phyloP scores from a whole-genome alignment of 2,888 invertebrate species.

The Eupeodes luniger region DNA sequence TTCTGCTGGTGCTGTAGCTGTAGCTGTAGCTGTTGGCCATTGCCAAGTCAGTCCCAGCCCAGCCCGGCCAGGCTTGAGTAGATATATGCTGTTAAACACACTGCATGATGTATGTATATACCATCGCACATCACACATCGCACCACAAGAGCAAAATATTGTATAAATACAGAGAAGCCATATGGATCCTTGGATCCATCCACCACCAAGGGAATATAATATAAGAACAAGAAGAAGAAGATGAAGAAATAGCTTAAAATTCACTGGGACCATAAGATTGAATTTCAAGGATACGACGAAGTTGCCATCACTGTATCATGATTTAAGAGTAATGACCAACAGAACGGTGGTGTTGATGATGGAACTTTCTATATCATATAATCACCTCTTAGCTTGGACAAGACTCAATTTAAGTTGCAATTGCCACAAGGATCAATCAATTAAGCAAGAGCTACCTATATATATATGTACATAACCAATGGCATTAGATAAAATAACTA shows the following conservation, averaged over 20 bases:
- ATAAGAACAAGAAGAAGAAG: background rate
- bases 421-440: constrained; percentile 54
- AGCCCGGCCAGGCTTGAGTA: background rate
- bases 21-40: no score
- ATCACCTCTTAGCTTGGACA: constrained; percentile 39
- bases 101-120: constrained; percentile 30
- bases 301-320: constrained; percentile 18
- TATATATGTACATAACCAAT: background rate
- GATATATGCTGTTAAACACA: constrained; percentile 34
- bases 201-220: background rate
- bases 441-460: background rate
- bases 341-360: constrained; percentile 36
- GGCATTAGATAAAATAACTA: no score
- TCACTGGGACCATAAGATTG: constrained; percentile 52
- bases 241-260: constrained; percentile 29
- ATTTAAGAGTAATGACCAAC: constrained; percentile 41
- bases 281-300: constrained; percentile 49
- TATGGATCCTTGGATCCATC: background rate
- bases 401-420: constrained; percentile 44
- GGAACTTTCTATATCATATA: constrained; percentile 37
- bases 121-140: constrained; percentile 2
- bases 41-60: no score
- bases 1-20: background rate
- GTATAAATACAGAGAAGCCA: constrained; percentile 29
- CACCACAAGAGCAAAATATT: constrained; percentile 7